Conservation (phyloP, 2,888 invertebrate species). For the Drosophila incognita region DNA sequence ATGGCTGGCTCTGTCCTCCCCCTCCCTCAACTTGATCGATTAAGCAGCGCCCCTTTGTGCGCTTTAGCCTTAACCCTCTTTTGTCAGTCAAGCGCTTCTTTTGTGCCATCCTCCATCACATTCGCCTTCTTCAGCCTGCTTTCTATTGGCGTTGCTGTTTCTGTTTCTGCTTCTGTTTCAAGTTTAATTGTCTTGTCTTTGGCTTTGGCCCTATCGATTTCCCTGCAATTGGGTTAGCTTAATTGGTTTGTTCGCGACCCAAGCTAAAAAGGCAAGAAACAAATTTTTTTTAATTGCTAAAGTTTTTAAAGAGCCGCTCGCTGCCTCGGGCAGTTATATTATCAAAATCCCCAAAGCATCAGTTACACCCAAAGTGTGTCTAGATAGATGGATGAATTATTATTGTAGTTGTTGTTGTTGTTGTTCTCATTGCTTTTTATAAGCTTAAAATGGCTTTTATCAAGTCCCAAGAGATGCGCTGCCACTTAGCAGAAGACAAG, state of each 20-base stretch:
- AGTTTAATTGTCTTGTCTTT: slow-evolving; percentile 70
- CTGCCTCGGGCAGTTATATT: slow-evolving; percentile 22
- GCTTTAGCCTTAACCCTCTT: slow-evolving; percentile 74
- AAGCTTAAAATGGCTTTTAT: slow-evolving; percentile 63
- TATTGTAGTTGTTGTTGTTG: slow-evolving; percentile 16
- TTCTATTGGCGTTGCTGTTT: slow-evolving; percentile 46
- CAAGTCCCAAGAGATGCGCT: slow-evolving; percentile 64
- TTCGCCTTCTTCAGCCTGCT: slow-evolving; percentile 10
- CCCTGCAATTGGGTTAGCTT: slow-evolving; percentile 55
- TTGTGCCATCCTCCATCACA: slow-evolving; percentile 23
- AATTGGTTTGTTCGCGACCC: slow-evolving; percentile 36
- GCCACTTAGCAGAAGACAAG: slow-evolving; percentile 63
- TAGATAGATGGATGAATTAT: slow-evolving; percentile 12
- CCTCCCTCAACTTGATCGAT: slow-evolving; percentile 59
- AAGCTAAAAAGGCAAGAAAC: neutral
- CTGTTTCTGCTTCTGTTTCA: slow-evolving; percentile 59
- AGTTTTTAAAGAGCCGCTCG: slow-evolving; percentile 35
- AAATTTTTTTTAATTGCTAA: slow-evolving; percentile 59
- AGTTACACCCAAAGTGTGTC: slow-evolving; percentile 26
- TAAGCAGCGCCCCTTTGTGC: slow-evolving; percentile 39
- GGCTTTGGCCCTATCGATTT: slow-evolving; percentile 65
- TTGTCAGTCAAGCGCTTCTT: slow-evolving; percentile 42
- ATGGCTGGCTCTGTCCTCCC: neutral
- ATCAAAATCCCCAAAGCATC: slow-evolving; percentile 30
- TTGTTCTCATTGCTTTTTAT: slow-evolving; percentile 13